Percentiles rank a stretch among this genome's conserved stretches.
These are phyloP conservation scores for Penaeus vannamei DNA, from an alignment of 1,140 invertebrate species.

Conservation along the genomic window DNA sequence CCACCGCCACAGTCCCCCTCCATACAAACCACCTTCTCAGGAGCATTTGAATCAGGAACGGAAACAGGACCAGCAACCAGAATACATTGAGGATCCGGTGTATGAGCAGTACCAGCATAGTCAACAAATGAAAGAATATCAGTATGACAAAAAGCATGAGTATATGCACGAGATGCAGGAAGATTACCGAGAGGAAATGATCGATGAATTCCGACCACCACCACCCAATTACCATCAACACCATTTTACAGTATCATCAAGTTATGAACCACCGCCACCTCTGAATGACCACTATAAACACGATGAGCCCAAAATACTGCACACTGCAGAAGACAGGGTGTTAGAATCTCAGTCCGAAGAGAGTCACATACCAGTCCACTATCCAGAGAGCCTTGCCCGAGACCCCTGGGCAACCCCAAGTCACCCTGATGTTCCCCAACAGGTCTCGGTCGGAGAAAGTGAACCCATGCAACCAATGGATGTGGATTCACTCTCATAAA, in stretches of 20 bases:
- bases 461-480: slow-evolving; percentile 49
- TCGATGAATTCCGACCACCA: background rate
- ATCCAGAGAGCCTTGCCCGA: background rate
- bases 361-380: background rate
- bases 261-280: background rate
- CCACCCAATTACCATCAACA: slow-evolving; percentile 55
- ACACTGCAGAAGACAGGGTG: background rate
- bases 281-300: slow-evolving; percentile 7
- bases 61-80: slow-evolving; percentile 11
- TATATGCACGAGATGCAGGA: slow-evolving; percentile 7
- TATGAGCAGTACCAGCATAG: slow-evolving; percentile 9
- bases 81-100: background rate
- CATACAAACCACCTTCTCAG: slow-evolving; percentile 22
- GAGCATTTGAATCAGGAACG: background rate
- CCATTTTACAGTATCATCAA: slow-evolving; percentile 43
- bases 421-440: slow-evolving; percentile 9
- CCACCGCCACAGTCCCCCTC: background rate
- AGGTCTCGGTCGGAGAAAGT: slow-evolving; percentile 1
- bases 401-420: slow-evolving; percentile 2
- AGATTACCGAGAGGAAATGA: slow-evolving; percentile 16
- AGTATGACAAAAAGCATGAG: slow-evolving; percentile 26
- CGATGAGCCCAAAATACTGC: slow-evolving; percentile 8
- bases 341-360: background rate
- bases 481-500: slow-evolving; percentile 37
- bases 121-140: slow-evolving; percentile 8